Evolutionary conservation across 2,797 vertebrate genomes (phyloP).

Genomic region (Sebastes kiyomatsui): DNA sequence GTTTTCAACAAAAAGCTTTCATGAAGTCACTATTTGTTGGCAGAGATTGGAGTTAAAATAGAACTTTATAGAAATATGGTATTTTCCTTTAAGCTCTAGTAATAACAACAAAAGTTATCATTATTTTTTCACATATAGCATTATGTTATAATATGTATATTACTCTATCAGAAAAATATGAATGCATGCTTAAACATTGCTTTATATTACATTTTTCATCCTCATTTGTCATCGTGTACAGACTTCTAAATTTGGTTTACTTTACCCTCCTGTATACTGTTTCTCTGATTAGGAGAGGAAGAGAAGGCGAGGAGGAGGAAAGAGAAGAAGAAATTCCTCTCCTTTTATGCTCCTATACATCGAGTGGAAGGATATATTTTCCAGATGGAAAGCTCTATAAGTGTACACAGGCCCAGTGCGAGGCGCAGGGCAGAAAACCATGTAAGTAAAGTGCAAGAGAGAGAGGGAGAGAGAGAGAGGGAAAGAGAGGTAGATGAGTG

Average conservation of each 20-base stretch:
- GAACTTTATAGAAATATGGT: constrained; percentile 2
- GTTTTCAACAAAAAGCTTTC: constrained; percentile 33
- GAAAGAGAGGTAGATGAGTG: constrained; percentile 10
- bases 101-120: neutral
- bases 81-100: neutral
- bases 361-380: constrained; percentile 50
- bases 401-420: constrained; percentile 29
- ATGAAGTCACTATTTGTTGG: constrained; percentile 35
- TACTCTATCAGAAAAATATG: neutral
- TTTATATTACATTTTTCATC: neutral
- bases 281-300: constrained; percentile 17
- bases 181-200: neutral
- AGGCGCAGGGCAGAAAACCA: constrained; percentile 50
- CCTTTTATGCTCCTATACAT: constrained; percentile 19
- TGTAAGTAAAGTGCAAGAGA: constrained; percentile 54
- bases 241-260: neutral
- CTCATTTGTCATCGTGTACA: neutral
- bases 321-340: neutral
- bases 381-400: constrained; percentile 67
- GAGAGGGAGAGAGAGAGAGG: neutral
- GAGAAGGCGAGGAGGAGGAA: neutral
- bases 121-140: neutral
- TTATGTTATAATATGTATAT: neutral
- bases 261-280: neutral
- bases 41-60: neutral